Percentiles rank a stretch among this genome's conserved stretches.
Conservation (phyloP, 2,888 invertebrate species). For the Agrenia bidenticulata region DNA sequence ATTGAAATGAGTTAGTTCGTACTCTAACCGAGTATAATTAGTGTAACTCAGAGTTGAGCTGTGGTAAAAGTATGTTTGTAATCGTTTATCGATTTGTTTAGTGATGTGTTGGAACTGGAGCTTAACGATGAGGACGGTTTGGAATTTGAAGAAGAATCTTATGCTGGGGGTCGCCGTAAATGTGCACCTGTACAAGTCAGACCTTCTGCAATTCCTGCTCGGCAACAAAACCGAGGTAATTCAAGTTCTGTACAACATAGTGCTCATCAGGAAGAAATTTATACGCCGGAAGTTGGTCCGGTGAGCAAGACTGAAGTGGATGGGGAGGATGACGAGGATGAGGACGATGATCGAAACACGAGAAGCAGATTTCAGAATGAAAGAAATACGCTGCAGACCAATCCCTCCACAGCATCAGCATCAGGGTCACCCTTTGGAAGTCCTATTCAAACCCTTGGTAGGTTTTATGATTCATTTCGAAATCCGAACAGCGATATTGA, state of each 20-base stretch:
- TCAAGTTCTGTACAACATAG: neutral
- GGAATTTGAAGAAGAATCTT: slow-evolving; percentile 20
- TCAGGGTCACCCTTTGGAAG: slow-evolving; percentile 15
- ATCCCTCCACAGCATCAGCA: slow-evolving; percentile 1
- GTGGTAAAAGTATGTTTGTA: slow-evolving; percentile 7
- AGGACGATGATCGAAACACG: slow-evolving; percentile 40
- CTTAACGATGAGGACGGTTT: slow-evolving; percentile 44
- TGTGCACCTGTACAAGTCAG: slow-evolving; percentile 16
- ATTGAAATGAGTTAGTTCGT: too few species aligned
- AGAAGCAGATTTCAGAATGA: slow-evolving; percentile 47
- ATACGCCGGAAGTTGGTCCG: slow-evolving; percentile 17
- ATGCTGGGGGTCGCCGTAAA: neutral
- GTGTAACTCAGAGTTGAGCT: neutral
- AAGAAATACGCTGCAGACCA: slow-evolving; percentile 43
- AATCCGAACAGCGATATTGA: too few species aligned
- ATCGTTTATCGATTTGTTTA: slow-evolving; percentile 14
- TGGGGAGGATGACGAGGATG: slow-evolving; percentile 42
- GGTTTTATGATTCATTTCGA: neutral
- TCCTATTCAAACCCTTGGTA: slow-evolving; percentile 49
- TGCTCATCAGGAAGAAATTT: slow-evolving; percentile 8
- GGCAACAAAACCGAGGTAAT: neutral
- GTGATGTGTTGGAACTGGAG: slow-evolving; percentile 35
- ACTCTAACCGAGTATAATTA: too few species aligned
- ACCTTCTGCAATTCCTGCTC: slow-evolving; percentile 8
- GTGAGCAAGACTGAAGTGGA: slow-evolving; percentile 15